Conservation (phyloP, 1,140 invertebrate species). For the Uloborus diversus region DNA sequence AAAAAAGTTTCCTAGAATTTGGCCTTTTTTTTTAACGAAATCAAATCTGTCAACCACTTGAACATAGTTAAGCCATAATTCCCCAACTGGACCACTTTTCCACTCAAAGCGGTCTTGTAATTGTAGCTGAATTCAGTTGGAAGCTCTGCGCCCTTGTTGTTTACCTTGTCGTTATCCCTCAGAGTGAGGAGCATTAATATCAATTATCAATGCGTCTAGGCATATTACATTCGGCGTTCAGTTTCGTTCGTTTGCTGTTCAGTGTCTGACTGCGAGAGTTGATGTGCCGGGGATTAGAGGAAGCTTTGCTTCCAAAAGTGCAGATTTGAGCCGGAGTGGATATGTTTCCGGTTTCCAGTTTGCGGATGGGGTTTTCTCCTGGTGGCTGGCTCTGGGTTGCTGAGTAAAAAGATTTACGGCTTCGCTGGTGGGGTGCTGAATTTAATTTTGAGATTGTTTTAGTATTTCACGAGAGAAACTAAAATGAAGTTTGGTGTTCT, state of each 20-base stretch:
- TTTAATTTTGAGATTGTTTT: too few species aligned
- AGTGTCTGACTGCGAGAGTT: background rate
- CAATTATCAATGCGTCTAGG: slow-evolving; percentile 46
- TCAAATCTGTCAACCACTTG: too few species aligned
- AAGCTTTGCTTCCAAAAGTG: background rate
- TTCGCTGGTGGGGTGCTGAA: too few species aligned
- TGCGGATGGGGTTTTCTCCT: background rate
- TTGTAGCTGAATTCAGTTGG: background rate
- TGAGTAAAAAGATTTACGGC: too few species aligned
- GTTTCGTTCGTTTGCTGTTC: slow-evolving; percentile 28
- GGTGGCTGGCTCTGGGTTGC: too few species aligned
- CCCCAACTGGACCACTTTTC: background rate
- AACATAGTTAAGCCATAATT: too few species aligned
- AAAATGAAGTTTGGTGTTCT: too few species aligned
- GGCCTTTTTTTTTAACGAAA: too few species aligned
- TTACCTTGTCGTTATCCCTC: background rate
- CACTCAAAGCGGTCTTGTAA: background rate
- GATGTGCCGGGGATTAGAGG: background rate
- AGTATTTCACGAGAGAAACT: too few species aligned
- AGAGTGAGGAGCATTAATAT: slow-evolving; percentile 38
- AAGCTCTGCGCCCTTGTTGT: background rate
- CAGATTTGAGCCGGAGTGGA: slow-evolving; percentile 14
- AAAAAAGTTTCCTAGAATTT: too few species aligned
- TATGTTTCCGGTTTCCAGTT: background rate
- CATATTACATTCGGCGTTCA: slow-evolving; percentile 20